A percentile compares a stretch with the other conserved stretches of the same genome.
phyloP scores from a whole-genome alignment of 1,140 invertebrate genomes.

The Euborellia annulipes region DNA sequence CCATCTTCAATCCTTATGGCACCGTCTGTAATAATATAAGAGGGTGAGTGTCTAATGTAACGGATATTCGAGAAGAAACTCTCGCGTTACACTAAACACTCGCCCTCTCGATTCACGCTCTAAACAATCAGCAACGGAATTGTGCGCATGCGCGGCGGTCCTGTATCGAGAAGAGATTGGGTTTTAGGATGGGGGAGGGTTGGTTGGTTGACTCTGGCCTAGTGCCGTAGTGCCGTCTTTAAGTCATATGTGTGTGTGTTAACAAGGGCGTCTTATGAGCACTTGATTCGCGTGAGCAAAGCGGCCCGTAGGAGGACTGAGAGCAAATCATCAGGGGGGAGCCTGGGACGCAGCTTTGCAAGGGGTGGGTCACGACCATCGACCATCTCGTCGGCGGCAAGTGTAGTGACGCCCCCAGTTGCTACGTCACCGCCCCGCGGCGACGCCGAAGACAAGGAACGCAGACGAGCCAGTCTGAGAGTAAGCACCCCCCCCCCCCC shows the following conservation, averaged over 20 bases:
- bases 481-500: slow-evolving; percentile 24
- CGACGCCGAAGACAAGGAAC: slow-evolving; percentile 23
- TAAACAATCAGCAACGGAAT: background rate
- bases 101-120: no score
- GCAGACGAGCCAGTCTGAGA: slow-evolving; percentile 29
- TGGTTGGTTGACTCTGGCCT: background rate
- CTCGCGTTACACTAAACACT: no score
- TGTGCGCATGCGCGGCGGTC: background rate
- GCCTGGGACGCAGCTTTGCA: slow-evolving; percentile 32
- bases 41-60: no score
- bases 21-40: no score
- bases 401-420: slow-evolving; percentile 13
- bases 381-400: slow-evolving; percentile 10
- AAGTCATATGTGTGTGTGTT: slow-evolving; percentile 26
- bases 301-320: slow-evolving; percentile 26
- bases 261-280: slow-evolving; percentile 45
- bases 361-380: slow-evolving; percentile 25
- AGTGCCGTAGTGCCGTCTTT: slow-evolving; percentile 14
- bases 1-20: no score
- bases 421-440: slow-evolving; percentile 23
- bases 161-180: background rate
- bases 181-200: background rate
- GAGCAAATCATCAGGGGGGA: slow-evolving; percentile 33
- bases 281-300: slow-evolving; percentile 36
- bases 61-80: no score